A percentile compares a stretch with the other conserved stretches of the same genome.
These are phyloP conservation scores for Dryomyza anilis DNA, from an alignment of 2,888 invertebrate species.

Conservation along the genomic window DNA sequence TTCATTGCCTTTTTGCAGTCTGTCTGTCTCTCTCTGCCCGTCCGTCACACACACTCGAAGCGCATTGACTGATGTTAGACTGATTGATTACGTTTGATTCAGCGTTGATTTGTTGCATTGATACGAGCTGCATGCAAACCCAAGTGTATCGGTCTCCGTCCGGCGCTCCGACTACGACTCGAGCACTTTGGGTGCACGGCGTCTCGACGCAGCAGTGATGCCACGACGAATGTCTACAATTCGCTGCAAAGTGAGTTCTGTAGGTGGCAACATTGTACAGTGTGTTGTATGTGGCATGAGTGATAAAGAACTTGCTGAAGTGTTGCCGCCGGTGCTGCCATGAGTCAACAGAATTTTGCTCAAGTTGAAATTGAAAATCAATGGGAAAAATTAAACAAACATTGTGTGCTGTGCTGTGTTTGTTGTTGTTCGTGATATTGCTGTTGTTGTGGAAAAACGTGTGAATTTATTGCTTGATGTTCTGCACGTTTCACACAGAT, in stretches of 20 bases:
- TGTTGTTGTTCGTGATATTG: conserved; percentile 1
- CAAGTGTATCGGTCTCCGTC: neutral
- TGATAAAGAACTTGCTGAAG: neutral
- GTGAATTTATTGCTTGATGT: conserved; percentile 20
- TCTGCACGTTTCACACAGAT: neutral
- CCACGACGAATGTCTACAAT: neutral
- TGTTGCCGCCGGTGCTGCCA: conserved; percentile 17
- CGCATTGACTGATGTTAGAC: conserved; percentile 33
- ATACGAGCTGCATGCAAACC: conserved; percentile 27
- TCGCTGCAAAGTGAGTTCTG: too few species aligned
- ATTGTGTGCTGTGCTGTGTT: conserved; percentile 15
- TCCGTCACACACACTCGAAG: conserved; percentile 13
- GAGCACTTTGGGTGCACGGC: neutral
- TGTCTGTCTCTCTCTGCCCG: conserved; percentile 1
- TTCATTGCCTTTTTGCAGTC: conserved; percentile 4
- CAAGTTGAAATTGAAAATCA: conserved; percentile 37
- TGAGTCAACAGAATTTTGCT: conserved; percentile 33
- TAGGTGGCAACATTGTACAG: too few species aligned
- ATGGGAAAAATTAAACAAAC: conserved; percentile 36
- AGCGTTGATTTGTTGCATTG: conserved; percentile 38
- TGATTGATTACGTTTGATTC: conserved; percentile 42
- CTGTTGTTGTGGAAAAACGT: conserved; percentile 15
- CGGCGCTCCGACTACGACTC: neutral
- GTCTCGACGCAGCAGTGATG: neutral
- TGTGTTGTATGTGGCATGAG: too few species aligned